Base-by-base conservation (phyloP, 1,140 invertebrate genomes). In the Nephotettix cincticeps region DNA sequence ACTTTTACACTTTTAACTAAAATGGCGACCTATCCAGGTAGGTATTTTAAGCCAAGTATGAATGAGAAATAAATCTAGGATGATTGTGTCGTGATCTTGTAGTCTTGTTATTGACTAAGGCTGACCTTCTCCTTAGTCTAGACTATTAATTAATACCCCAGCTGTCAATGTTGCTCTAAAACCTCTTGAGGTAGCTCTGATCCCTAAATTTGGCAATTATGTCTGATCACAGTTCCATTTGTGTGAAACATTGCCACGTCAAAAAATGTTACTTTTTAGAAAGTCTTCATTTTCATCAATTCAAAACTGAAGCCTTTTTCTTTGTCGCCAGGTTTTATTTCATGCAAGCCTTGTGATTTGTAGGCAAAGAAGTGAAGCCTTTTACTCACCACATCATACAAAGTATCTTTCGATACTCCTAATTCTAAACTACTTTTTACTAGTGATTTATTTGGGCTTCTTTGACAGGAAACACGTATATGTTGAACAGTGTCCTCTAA, bases 391-490 rank as follows among this genome's bases (percentile, higher is more conserved):
- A 58, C 54, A 58, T 58, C 54, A 25, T 58, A n/a, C n/a, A n/a
- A n/a, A n/a, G n/a, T n/a, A n/a, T n/a, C n/a, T n/a, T 58, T 58
- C 19, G 54, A 28, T 28, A 58, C 9, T 58, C 9, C 23, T 58
- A 58, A 58, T 58, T 58, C 21, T 58, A 58, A 28, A 58, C 9
- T 58, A 58, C 54, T 1, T 58, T 14, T 25, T 21, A 28, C 54
- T 25, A 58, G 9, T 58, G n/a, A n/a, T n/a, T 58, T 58, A 2
- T 58, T 58, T 58, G 54, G 54, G 54, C 54, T 58, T 28, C 54
- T n/a, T 25, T 25, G 21, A 58, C 23, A 58, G 2, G 54, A 58
- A 58, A 25, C 23, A 58, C 54, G 23, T 14, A 58, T 58, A 1
- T 25, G 54, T 58, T 58, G 13, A 58, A 58, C 23, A 58, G 54